phyloP scores from a whole-genome alignment of 2,113 vertebrate genomes.

The Trichechus manatus region DNA sequence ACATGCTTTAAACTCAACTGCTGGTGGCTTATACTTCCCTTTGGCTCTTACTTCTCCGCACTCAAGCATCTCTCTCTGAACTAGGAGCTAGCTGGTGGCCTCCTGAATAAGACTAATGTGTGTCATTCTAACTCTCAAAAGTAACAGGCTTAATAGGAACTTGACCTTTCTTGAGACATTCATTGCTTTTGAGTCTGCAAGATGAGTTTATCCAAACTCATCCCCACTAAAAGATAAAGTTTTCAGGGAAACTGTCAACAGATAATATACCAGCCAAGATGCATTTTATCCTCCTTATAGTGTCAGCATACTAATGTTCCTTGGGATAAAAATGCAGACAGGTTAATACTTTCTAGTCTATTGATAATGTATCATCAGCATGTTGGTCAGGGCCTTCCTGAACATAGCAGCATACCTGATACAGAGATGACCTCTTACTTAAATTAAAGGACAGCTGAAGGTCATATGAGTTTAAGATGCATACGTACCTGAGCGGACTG shows the following conservation, averaged over 20 bases:
- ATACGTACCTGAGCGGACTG: slow-evolving; percentile 95
- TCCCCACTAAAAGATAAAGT: slow-evolving; percentile 32
- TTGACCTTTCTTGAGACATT: slow-evolving; percentile 19
- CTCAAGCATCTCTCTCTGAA: slow-evolving; percentile 34
- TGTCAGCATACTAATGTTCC: neutral
- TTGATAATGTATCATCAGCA: neutral
- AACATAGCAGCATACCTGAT: neutral
- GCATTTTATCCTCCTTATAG: neutral
- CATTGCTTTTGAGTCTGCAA: slow-evolving; percentile 25
- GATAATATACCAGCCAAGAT: neutral
- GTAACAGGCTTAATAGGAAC: neutral
- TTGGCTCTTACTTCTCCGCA: slow-evolving; percentile 44
- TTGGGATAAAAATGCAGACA: slow-evolving; percentile 41
- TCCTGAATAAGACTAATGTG: neutral
- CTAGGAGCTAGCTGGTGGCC: neutral
- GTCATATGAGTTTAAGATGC: neutral
- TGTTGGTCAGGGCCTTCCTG: slow-evolving; percentile 5
- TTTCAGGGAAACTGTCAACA: slow-evolving; percentile 48
- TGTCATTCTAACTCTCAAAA: slow-evolving; percentile 52
- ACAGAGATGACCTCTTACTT: slow-evolving; percentile 2
- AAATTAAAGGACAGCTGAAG: neutral
- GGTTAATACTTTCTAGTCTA: slow-evolving; percentile 10
- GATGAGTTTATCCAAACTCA: slow-evolving; percentile 27
- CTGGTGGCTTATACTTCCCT: slow-evolving; percentile 26
- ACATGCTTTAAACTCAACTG: slow-evolving; percentile 72